Conservation (phyloP, 2,797 vertebrate genomes). For the Monodelphis domestica region DNA sequence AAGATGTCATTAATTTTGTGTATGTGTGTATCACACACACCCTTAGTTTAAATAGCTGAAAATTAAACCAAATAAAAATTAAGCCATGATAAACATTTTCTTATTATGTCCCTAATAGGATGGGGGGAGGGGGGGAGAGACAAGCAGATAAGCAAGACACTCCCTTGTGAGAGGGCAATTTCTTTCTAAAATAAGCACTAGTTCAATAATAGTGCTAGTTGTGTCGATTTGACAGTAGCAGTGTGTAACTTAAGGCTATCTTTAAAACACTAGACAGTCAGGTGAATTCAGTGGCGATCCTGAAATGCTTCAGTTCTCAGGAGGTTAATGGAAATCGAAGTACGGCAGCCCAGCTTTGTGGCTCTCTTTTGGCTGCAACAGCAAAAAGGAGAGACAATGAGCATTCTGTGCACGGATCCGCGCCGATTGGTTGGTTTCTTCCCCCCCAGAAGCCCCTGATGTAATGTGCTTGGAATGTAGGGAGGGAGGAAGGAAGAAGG, state of each 20-base stretch:
- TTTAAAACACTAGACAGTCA: neutral
- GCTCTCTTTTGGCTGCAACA: constrained; percentile 78
- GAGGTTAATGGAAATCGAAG: constrained; percentile 65
- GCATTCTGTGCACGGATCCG: constrained; percentile 82
- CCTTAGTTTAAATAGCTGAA: neutral
- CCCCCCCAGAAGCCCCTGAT: constrained; percentile 84
- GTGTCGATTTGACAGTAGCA: neutral
- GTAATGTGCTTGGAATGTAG: constrained; percentile 86
- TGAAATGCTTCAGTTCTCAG: constrained; percentile 64
- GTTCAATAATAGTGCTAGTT: neutral
- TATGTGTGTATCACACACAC: neutral
- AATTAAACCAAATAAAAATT: neutral
- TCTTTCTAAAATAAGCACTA: neutral
- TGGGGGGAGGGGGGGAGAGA: neutral
- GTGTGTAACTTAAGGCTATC: neutral
- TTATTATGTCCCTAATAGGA: neutral
- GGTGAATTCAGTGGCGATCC: constrained; percentile 46
- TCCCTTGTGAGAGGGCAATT: constrained; percentile 10
- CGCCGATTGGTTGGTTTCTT: constrained; percentile 82
- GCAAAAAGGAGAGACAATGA: constrained; percentile 85
- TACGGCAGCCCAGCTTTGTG: constrained; percentile 79
- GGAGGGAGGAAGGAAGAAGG: constrained; percentile 76
- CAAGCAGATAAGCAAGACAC: neutral
- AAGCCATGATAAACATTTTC: neutral
- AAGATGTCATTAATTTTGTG: too few relatives aligned